phyloP scores from a whole-genome alignment of 2,113 vertebrate genomes.

The Lamprotornis superbus region DNA sequence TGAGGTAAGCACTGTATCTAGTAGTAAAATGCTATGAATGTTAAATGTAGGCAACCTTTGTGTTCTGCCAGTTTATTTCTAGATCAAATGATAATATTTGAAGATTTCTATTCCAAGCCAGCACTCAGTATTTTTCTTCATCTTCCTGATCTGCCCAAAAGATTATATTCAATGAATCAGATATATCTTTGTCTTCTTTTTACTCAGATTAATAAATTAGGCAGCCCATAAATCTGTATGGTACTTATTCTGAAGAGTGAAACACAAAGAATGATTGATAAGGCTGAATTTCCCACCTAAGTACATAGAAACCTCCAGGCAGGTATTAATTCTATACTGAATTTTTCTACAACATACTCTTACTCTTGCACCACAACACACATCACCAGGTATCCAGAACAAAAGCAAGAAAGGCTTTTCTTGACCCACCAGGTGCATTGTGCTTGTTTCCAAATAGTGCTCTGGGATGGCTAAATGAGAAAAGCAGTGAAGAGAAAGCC shows the following conservation, averaged over 20 bases:
- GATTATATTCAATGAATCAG: neutral
- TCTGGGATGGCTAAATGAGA: neutral
- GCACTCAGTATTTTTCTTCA: neutral
- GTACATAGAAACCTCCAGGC: neutral
- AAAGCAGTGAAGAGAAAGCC: neutral
- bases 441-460: neutral
- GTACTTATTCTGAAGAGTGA: neutral
- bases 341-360: neutral
- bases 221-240: neutral
- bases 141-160: slow-evolving; percentile 9
- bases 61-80: slow-evolving; percentile 31
- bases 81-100: neutral
- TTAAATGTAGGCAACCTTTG: slow-evolving; percentile 40
- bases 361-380: neutral
- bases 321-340: neutral
- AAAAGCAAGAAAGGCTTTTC: neutral
- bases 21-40: slow-evolving; percentile 8
- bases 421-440: neutral
- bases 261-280: neutral
- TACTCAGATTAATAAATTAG: neutral
- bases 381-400: neutral
- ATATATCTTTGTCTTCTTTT: neutral
- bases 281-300: neutral
- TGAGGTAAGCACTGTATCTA: slow-evolving; percentile 19
- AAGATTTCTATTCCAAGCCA: slow-evolving; percentile 18